Evolutionary conservation across 2,888 invertebrate species (phyloP), one percentile per base, ranked within the genome.

Genomic region (Zhengitettix transpicula): DNA sequence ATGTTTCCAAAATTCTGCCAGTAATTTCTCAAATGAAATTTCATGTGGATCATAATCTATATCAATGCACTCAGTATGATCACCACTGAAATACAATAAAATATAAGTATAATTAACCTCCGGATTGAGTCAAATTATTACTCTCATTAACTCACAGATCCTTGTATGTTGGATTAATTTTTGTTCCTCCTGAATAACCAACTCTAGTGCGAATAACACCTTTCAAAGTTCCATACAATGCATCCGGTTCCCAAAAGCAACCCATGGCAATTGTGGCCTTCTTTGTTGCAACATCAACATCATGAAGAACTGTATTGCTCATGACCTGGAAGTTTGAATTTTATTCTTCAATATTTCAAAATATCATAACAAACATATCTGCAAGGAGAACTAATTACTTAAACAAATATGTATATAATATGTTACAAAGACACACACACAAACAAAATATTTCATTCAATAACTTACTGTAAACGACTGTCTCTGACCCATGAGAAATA

Each of bases 31-130:
- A 69, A 83, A 97, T 0, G 81, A 79, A 15, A 89, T 81, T 2
- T 81, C 73, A 63, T 81, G 81, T 9, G 95, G 92, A 72, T 97
- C 90, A 70, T 81, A 97, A 70, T 94, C 89, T 64, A 98, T 79
- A 73, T 95, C 89, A 60, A 95, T 85, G 17, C 93, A 89, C 78
- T 97, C 97, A 15, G 93, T 94, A 72, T 96, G 95, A 72, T 95
- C 93, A 14, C 90, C 91, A 67, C 94, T 95, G 74, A 61, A 78
- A 77, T 65, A 42, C 60, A 15, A 52, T 9, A 55, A 40, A 17
- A 59, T 52, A 57, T 42, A n/a, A 57, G 16, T 55, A 55, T 40
- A 51, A 53, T 47, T 55, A 58, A 63, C 16, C 42, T 58, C 28
- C 2, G 28, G 2, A 28, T 2, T 5, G 55, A 61, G 51, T 10